Evolutionary conservation across 2,888 invertebrate genomes (phyloP).

Genomic region (Acrocyrtus sp.): DNA sequence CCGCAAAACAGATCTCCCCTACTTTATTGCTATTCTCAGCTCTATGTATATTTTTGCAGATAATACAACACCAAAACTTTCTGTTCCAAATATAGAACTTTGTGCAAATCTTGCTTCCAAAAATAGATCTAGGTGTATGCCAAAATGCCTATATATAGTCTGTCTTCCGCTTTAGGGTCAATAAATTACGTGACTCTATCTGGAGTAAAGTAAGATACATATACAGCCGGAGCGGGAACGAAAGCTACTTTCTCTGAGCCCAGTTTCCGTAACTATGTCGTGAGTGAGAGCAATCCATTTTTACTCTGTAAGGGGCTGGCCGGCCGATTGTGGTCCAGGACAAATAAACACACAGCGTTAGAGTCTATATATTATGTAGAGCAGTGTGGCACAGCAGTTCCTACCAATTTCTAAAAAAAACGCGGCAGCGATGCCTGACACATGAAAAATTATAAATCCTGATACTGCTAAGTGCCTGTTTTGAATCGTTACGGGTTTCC

Average conservation of each 20-base stretch:
- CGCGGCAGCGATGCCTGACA: too few relatives aligned
- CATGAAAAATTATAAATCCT: too few relatives aligned
- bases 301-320: too few relatives aligned
- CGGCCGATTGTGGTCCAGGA: constrained; percentile 32
- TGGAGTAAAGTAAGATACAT: constrained; percentile 25
- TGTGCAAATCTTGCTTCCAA: constrained; percentile 31
- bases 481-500: too few relatives aligned
- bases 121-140: constrained; percentile 22
- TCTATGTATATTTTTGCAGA: not conserved
- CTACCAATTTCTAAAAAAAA: too few relatives aligned
- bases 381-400: too few relatives aligned
- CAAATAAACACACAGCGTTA: constrained; percentile 32
- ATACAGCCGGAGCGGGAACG: too few relatives aligned
- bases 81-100: constrained; percentile 40
- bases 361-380: constrained; percentile 28
- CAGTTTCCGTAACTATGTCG: not conserved
- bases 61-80: not conserved
- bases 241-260: not conserved
- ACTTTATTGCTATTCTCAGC: not conserved
- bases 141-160: too few relatives aligned
- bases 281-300: too few relatives aligned
- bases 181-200: constrained; percentile 25
- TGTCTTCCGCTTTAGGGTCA: too few relatives aligned
- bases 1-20: too few relatives aligned
- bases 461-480: too few relatives aligned